Evolutionary conservation across 2,888 invertebrate genomes (phyloP).

Genomic region (Gymnosoma rotundatum): DNA sequence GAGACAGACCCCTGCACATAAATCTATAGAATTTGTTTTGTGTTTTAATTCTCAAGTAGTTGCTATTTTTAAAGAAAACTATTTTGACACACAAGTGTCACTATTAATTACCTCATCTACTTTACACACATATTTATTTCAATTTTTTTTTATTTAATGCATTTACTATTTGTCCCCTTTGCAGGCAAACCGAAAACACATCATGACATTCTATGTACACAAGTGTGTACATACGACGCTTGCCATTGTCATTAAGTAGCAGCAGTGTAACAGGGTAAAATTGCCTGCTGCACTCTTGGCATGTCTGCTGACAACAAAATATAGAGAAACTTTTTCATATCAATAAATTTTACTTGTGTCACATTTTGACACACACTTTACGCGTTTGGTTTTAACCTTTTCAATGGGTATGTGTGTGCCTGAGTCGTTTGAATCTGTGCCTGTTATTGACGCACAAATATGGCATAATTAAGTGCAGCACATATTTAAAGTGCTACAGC

Average conservation of each 20-base stretch:
- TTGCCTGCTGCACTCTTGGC: constrained; percentile 13
- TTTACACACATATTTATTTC: constrained; percentile 17
- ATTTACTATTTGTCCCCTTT: constrained; percentile 10
- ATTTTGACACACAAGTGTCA: constrained; percentile 69
- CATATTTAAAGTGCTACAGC: constrained; percentile 45
- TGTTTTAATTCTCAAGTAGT: constrained; percentile 5
- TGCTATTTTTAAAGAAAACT: constrained; percentile 30
- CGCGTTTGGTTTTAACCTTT: constrained; percentile 44
- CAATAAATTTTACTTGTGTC: constrained; percentile 71
- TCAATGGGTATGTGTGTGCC: constrained; percentile 6
- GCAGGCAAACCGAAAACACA: background rate
- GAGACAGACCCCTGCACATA: constrained; percentile 29
- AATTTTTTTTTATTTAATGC: background rate
- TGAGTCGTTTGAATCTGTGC: background rate
- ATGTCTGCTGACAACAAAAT: constrained; percentile 11
- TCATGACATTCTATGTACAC: background rate
- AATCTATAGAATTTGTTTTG: constrained; percentile 29
- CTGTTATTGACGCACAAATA: constrained; percentile 30
- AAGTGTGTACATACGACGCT: background rate
- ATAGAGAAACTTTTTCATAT: constrained; percentile 6
- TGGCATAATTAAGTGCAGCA: constrained; percentile 56
- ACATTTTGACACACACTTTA: constrained; percentile 71
- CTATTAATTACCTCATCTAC: constrained; percentile 68
- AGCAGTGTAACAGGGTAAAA: constrained; percentile 20
- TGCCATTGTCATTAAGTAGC: constrained; percentile 6